Evolutionary conservation across 2,888 invertebrate species (phyloP).

Genomic region (Miltochrista miniata): DNA sequence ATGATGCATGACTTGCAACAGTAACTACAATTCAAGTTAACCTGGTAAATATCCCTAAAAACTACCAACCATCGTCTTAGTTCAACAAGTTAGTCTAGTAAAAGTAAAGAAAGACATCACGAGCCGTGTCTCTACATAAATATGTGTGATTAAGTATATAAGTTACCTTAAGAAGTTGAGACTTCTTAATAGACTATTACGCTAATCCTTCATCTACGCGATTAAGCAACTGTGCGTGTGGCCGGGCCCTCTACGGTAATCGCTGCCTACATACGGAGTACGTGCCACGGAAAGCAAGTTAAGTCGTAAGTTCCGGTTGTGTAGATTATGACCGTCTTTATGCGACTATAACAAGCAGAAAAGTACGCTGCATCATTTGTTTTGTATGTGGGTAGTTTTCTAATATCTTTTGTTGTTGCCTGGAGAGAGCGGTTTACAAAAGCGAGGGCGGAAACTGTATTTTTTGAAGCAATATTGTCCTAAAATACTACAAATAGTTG

Average conservation of each 20-base stretch:
- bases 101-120: not conserved
- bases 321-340: constrained; percentile 1
- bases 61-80: too few species aligned
- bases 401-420: not conserved
- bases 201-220: constrained; percentile 11
- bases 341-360: not conserved
- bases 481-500: too few species aligned
- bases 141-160: constrained; percentile 1
- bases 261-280: constrained; percentile 6
- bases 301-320: constrained; percentile 8
- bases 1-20: too few species aligned
- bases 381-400: not conserved
- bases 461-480: too few species aligned
- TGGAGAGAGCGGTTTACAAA: too few species aligned
- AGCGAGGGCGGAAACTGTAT: too few species aligned
- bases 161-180: not conserved
- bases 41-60: too few species aligned
- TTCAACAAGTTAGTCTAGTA: too few species aligned
- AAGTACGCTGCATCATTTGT: not conserved
- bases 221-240: constrained; percentile 14
- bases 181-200: constrained; percentile 1
- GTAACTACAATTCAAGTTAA: too few species aligned
- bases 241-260: constrained; percentile 6
- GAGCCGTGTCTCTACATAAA: constrained; percentile 2
- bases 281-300: constrained; percentile 8